Evolutionary conservation across 1,140 invertebrate species (phyloP), one percentile per base, ranked within the genome.

Genomic region (Leguminivora glycinivorella): DNA sequence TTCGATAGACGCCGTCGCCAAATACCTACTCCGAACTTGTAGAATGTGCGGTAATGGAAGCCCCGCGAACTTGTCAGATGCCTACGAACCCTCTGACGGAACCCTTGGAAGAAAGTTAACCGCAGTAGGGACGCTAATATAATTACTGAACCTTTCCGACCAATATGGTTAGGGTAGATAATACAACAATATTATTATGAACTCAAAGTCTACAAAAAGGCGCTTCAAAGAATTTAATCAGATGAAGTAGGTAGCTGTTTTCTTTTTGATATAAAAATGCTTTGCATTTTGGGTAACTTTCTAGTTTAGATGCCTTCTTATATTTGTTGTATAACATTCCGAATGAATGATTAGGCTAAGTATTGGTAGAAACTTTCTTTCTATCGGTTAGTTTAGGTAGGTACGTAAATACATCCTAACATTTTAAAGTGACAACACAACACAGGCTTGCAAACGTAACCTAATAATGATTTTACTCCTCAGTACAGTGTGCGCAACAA

Each of bases 11-110:
- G 58, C 25, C 34, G 58, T 63, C 58, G 26, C 58, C 14, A 63
- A 63, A 63, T 63, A 63, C 40, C 40, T 43, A 43, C 58, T 63
- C 58, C 58, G 58, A 63, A 63, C 26, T 63, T 63, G 58, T 29
- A 63, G 58, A 63, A 63, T 63, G 58, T 63, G 58, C 58, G 58
- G 58, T 63, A 63, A 63, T 63, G 58, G 58, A 63, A 31, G 58
- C 58, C 58, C 25, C 58, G 26, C 25, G 58, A 63, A 63, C 9
- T 63, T 63, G 58, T 63, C 58, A 34, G 58, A 63, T 63, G 58
- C 58, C 58, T 63, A n/a, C 58, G 26, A 63, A 31, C 58, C 58
- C 58, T 29, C 25, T 52, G 47, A 29, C 58, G 29, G 58, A 63
- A 31, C 58, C 58, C 58, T 29, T 17, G 14, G 58, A 63, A 63